These are phyloP conservation scores for Podarcis muralis DNA, from an alignment of 2,113 vertebrate genomes.

Conservation along the genomic window DNA sequence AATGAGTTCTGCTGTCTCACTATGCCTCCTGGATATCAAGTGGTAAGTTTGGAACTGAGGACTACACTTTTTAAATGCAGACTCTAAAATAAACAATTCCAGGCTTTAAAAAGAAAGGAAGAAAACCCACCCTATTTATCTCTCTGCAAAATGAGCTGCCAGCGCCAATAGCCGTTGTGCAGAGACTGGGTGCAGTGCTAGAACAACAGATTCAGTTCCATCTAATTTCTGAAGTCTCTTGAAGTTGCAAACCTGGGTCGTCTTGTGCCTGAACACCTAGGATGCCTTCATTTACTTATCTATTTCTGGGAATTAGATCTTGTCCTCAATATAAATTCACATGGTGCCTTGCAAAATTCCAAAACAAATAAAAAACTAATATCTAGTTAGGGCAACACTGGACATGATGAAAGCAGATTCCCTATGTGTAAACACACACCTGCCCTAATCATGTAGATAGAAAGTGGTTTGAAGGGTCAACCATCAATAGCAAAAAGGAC, in stretches of 20 bases:
- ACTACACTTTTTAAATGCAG: constrained; percentile 30
- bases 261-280: background rate
- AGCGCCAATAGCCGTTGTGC: background rate
- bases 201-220: background rate
- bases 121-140: constrained; percentile 20
- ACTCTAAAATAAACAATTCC: constrained; percentile 39
- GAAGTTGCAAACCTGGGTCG: background rate
- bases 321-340: background rate
- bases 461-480: no score
- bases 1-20: constrained; percentile 66
- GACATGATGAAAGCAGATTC: no score
- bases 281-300: background rate
- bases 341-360: background rate
- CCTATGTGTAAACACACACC: no score
- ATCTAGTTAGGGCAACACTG: no score
- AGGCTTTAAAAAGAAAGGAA: background rate
- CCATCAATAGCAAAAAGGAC: background rate
- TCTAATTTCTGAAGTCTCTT: background rate
- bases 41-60: constrained; percentile 54
- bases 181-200: background rate
- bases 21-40: constrained; percentile 64
- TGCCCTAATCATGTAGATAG: no score
- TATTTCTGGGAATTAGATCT: background rate
- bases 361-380: background rate
- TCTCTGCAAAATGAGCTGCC: constrained; percentile 26